A percentile compares a stretch with the other conserved stretches of the same genome.
phyloP scores from a whole-genome alignment of 64 coral and sea anemone species.

The Montipora capricornis region DNA sequence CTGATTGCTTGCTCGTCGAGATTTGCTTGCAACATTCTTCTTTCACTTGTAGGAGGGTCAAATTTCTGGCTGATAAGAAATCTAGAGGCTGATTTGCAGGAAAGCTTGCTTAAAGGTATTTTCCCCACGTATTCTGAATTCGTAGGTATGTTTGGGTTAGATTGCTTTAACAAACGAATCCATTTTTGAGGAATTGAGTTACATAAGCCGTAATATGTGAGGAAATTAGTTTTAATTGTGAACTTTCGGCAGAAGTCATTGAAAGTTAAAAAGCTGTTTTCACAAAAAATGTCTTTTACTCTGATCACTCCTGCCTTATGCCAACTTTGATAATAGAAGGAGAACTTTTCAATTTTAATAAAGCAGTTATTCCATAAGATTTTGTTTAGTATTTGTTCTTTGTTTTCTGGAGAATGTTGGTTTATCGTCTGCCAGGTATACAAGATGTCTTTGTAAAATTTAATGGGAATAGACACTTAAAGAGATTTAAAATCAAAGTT shows the following conservation, averaged over 20 bases:
- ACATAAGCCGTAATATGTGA: neutral
- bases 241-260: neutral
- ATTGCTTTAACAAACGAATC: neutral
- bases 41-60: neutral
- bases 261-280: constrained; percentile 3
- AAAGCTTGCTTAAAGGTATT: neutral
- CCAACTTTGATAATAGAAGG: constrained; percentile 32
- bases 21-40: neutral
- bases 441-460: constrained; percentile 43
- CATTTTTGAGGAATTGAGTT: neutral
- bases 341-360: constrained; percentile 25
- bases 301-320: constrained; percentile 30
- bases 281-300: constrained; percentile 33
- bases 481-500: neutral
- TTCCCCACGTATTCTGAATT: neutral
- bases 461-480: neutral
- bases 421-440: constrained; percentile 14
- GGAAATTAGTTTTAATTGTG: constrained; percentile 28
- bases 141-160: no score
- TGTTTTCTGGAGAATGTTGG: neutral
- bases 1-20: neutral
- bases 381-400: constrained; percentile 12
- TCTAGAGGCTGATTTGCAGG: neutral
- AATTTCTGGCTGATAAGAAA: neutral
- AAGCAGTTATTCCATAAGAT: constrained; percentile 42